Evolutionary conservation across 2,113 vertebrate genomes (phyloP).

Genomic region (Dendrocopos noguchii): DNA sequence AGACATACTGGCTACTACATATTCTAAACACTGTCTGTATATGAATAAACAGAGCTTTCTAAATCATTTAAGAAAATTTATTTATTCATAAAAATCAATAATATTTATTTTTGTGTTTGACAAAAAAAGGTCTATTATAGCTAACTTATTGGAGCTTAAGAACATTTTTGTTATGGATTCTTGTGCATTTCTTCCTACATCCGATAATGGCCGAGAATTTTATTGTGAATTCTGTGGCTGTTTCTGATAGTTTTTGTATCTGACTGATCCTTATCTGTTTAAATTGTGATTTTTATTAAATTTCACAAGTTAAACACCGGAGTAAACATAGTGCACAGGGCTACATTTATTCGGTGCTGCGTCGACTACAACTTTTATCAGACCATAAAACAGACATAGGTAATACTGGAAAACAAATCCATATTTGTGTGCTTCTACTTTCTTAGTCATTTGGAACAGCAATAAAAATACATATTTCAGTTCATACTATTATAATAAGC

Average conservation of each 20-base stretch:
- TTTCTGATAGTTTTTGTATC: constrained; percentile 57
- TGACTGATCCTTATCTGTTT: constrained; percentile 67
- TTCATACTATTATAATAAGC: constrained; percentile 57
- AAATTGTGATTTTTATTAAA: constrained; percentile 60
- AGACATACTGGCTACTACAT: constrained; percentile 90
- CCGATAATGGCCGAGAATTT: constrained; percentile 65
- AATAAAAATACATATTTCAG: constrained; percentile 64
- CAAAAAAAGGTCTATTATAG: constrained; percentile 69
- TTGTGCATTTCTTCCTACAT: constrained; percentile 52
- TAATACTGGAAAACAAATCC: constrained; percentile 36
- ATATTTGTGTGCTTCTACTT: constrained; percentile 31
- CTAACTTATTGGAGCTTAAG: constrained; percentile 64
- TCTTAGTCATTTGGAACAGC: constrained; percentile 23
- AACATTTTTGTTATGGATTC: constrained; percentile 44
- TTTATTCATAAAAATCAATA: constrained; percentile 85
- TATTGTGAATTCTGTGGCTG: constrained; percentile 54
- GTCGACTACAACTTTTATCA: constrained; percentile 47
- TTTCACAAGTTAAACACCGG: constrained; percentile 65
- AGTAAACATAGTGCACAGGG: constrained; percentile 3
- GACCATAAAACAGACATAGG: constrained; percentile 39
- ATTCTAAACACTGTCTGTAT: constrained; percentile 91
- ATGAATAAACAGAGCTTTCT: constrained; percentile 86
- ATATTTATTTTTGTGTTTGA: constrained; percentile 80
- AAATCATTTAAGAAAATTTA: constrained; percentile 86
- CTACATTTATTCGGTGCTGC: background rate